Evolutionary conservation across 1,140 invertebrate species (phyloP), one percentile per base, ranked within the genome.

Genomic region (Lerema accius): DNA sequence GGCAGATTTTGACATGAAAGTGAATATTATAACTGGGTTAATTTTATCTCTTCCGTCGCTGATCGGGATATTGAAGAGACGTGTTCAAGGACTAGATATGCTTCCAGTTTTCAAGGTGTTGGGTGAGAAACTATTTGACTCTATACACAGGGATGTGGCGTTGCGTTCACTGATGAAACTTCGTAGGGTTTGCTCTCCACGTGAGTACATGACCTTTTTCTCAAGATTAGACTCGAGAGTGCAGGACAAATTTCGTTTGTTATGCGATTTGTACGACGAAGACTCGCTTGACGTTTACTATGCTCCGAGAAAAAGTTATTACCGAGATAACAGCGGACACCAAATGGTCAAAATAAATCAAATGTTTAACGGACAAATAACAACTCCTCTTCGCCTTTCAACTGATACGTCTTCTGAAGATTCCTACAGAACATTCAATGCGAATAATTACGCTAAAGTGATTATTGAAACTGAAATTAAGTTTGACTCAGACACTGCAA

Each of bases 401-500:
- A 80, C 81, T 7, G 86, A 90, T 45, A 80, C 84, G n/a, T 89
- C 88, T 4, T 89, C 86, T 0, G 88, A 90, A 16, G 88, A 90
- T 14, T 86, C 86, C 0, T 84, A 75, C 53, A 65, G 50, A n/a
- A 68, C 83, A 14, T 80, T 78, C 69, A 79, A 84, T 42, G 78
- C 74, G 43, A 86, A 82, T 65, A 83, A 82, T 73, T 88, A 72
- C 67, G 92, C 91, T 3, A 94, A 94, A 84, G 92, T 96, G 0
- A 94, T 96, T 35, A 91, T 96, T 56, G 95, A 96, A 88, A 96
- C 95, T 0, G 95, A 96, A 91, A 95, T 96, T 11, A 94, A 95
- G 73, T 94, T 96, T 50, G 93, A 95, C 68, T 93, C 95, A 7
- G 94, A 95, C 50, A 95, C 94, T 0, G 94, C 94, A 0, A 94